Evolutionary conservation across 2,797 vertebrate species (phyloP).

Genomic region (Bucorvus abyssinicus): DNA sequence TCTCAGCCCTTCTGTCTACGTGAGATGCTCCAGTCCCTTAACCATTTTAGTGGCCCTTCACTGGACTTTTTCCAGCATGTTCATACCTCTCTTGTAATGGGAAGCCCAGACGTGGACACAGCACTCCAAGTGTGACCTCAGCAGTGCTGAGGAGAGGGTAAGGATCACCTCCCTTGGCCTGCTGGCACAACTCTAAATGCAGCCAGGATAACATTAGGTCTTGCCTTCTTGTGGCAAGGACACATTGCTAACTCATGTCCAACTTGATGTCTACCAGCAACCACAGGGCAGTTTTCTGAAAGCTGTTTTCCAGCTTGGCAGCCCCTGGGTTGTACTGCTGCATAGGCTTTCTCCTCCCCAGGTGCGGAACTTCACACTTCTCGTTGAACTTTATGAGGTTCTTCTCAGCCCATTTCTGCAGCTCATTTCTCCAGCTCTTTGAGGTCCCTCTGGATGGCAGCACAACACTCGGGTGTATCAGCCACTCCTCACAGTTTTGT

Average conservation of each 20-base stretch:
- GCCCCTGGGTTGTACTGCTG: background rate
- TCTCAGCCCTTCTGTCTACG: background rate
- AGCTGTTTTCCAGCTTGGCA: background rate
- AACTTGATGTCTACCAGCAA: background rate
- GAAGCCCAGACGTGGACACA: background rate
- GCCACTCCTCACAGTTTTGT: background rate
- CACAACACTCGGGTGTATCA: background rate
- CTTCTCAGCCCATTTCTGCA: background rate
- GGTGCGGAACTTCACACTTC: background rate
- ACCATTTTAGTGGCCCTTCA: background rate
- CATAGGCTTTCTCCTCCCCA: background rate
- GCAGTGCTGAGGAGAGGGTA: background rate
- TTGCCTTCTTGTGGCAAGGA: background rate
- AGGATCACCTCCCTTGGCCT: background rate
- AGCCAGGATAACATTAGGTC: background rate
- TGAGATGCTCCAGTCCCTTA: background rate
- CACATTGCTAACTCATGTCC: background rate
- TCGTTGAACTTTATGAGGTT: background rate
- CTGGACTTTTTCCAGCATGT: background rate
- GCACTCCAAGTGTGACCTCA: background rate
- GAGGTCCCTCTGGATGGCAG: background rate
- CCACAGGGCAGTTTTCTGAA: background rate
- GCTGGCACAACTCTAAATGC: background rate
- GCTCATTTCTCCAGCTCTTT: background rate
- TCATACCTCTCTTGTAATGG: background rate